phyloP scores from a whole-genome alignment of 2,113 vertebrate genomes.

The Bubo scandiacus region DNA sequence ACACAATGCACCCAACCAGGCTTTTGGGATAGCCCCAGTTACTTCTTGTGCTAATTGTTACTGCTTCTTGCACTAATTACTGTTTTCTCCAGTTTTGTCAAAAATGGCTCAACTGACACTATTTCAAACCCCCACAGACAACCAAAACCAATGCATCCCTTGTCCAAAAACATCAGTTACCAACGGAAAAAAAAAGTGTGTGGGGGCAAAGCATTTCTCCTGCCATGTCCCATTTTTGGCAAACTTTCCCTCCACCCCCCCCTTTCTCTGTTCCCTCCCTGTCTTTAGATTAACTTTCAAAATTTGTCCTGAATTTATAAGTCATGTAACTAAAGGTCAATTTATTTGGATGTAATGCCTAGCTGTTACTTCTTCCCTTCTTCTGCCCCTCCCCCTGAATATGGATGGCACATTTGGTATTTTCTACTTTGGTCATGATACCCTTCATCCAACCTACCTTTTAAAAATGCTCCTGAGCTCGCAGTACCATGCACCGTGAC shows the following conservation, averaged over 20 bases:
- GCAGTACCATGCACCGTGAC: rapidly evolving
- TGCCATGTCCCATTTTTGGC: not conserved
- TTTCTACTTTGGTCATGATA: not conserved
- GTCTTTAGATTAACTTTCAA: not conserved
- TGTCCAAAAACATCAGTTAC: not conserved
- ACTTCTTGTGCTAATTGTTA: not conserved
- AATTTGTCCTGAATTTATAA: not conserved
- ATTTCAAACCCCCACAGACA: not conserved
- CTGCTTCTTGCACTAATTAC: not conserved
- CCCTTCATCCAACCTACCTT: rapidly evolving
- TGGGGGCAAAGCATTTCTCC: not conserved
- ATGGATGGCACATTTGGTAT: rapidly evolving
- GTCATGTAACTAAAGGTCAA: not conserved
- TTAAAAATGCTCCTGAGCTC: not conserved
- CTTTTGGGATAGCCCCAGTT: not conserved
- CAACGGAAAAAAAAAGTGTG: too few relatives aligned
- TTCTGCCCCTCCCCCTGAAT: not conserved
- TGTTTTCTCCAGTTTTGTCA: not conserved
- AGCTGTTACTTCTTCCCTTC: not conserved
- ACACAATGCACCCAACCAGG: rapidly evolving
- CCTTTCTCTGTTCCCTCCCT: not conserved
- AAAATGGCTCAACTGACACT: not conserved
- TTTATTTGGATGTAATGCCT: not conserved
- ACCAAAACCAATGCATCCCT: not conserved
- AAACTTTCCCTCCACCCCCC: not conserved